phyloP scores from a whole-genome alignment of 2,113 vertebrate genomes.

The Heloderma charlesbogerti region DNA sequence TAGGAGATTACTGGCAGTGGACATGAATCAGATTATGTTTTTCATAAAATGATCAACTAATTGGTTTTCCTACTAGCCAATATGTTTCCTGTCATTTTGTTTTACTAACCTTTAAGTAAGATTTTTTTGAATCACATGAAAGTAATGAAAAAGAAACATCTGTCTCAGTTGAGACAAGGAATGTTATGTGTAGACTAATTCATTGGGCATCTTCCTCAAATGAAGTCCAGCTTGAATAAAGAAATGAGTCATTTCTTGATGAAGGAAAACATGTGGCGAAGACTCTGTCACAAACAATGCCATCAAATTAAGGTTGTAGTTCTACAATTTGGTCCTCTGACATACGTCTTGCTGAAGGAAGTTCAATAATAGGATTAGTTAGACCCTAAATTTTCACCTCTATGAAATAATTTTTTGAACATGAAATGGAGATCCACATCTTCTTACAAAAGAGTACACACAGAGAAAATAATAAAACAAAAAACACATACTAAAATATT shows the following conservation, averaged over 20 bases:
- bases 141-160: background rate
- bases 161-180: background rate
- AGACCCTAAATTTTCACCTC: background rate
- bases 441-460: no score
- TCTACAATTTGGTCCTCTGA: background rate
- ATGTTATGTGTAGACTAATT: background rate
- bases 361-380: background rate
- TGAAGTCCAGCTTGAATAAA: background rate
- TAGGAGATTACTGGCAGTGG: conserved; percentile 1
- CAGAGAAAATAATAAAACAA: no score
- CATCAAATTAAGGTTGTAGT: background rate
- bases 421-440: background rate
- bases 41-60: background rate
- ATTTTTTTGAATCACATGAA: conserved; percentile 2
- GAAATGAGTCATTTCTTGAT: background rate
- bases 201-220: background rate
- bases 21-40: background rate
- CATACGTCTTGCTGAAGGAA: background rate
- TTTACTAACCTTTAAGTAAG: conserved; percentile 13
- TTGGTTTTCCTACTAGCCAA: background rate
- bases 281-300: background rate
- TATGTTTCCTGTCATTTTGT: background rate
- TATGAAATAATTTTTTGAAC: background rate
- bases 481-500: no score
- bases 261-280: background rate